A percentile compares a stretch with the other conserved stretches of the same genome.
These are phyloP conservation scores for Hymenochirus boettgeri DNA, from an alignment of 2,113 vertebrate genomes.

Conservation along the genomic window DNA sequence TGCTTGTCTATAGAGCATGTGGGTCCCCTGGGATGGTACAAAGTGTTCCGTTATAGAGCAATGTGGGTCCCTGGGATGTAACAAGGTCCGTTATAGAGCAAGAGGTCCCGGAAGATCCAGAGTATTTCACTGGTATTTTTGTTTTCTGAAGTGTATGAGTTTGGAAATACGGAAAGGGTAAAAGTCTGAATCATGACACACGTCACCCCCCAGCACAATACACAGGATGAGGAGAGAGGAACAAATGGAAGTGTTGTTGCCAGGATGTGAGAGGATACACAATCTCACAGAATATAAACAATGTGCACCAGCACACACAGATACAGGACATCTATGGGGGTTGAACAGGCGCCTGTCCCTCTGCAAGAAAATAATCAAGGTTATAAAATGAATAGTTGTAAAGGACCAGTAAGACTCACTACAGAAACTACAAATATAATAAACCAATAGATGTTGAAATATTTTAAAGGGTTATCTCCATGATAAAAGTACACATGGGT, in stretches of 20 bases:
- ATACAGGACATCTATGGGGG: conserved; percentile 73
- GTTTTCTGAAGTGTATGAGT: conserved; percentile 46
- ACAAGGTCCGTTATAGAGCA: too few species aligned
- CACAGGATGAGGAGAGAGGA: conserved; percentile 78
- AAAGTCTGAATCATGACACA: conserved; percentile 83
- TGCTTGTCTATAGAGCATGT: too few species aligned
- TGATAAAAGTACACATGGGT: too few species aligned
- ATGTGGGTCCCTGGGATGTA: too few species aligned
- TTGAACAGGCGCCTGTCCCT: conserved; percentile 68
- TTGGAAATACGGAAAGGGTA: conserved; percentile 60
- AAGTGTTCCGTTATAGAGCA: too few species aligned
- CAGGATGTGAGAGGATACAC: conserved; percentile 78
- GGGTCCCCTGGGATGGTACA: too few species aligned
- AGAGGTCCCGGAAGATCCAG: too few species aligned
- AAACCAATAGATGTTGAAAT: too few species aligned
- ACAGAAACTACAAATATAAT: too few species aligned
- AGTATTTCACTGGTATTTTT: conserved; percentile 52
- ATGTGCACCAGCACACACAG: conserved; percentile 72
- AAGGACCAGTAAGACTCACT: not conserved
- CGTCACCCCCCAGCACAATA: conserved; percentile 79
- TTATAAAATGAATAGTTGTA: not conserved
- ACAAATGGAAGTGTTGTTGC: conserved; percentile 76
- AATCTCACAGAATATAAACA: conserved; percentile 79
- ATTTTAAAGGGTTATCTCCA: too few species aligned
- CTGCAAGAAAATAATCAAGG: conserved; percentile 52